Evolutionary conservation across 2,888 invertebrate genomes (phyloP).

Genomic region (Troides aeacus): DNA sequence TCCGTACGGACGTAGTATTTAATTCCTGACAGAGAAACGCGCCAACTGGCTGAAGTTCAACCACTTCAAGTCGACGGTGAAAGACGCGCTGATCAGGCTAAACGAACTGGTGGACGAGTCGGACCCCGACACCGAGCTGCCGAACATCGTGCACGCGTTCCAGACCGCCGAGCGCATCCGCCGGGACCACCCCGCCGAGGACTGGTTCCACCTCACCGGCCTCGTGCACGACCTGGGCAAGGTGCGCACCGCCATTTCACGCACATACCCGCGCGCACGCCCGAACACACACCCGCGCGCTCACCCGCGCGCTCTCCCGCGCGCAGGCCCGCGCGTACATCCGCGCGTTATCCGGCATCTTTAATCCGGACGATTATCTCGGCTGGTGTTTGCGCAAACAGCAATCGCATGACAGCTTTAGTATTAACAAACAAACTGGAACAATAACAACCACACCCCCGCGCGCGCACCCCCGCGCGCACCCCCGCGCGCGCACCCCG

Average conservation of each 20-base stretch:
- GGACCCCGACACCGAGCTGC: slow-evolving; percentile 95
- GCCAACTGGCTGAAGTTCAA: slow-evolving; percentile 91
- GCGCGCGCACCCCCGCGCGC: no score
- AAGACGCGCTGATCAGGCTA: slow-evolving; percentile 91
- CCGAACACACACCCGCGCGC: no score
- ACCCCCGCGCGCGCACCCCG: no score
- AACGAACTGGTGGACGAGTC: slow-evolving; percentile 96
- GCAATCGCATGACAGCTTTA: no score
- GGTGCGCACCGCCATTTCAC: slow-evolving; percentile 61
- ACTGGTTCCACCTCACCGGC: slow-evolving; percentile 97
- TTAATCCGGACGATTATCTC: no score
- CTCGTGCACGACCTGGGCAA: slow-evolving; percentile 98
- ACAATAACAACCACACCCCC: no score
- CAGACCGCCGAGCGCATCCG: slow-evolving; percentile 97
- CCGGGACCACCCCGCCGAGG: slow-evolving; percentile 88
- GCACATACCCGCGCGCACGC: no score
- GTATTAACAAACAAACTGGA: no score
- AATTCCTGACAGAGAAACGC: slow-evolving; percentile 77
- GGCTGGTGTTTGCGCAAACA: no score
- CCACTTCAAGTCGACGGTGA: slow-evolving; percentile 89
- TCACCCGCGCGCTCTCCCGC: no score
- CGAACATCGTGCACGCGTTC: slow-evolving; percentile 97
- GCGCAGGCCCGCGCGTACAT: no score
- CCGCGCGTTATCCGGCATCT: no score
- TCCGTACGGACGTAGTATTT: background rate